phyloP scores from a whole-genome alignment of 2,888 invertebrate genomes.

The Hyppa rectilinea region DNA sequence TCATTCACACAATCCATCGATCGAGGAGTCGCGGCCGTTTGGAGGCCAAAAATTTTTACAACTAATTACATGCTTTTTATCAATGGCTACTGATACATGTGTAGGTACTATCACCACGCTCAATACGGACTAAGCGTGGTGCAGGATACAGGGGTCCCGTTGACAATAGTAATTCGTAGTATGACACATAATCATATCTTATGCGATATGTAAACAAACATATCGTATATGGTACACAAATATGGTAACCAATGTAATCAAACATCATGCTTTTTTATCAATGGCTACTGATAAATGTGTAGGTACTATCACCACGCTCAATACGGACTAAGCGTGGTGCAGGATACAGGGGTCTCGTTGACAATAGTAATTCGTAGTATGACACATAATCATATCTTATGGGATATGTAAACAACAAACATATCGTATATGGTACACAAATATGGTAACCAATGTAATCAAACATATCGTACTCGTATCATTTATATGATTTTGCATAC shows the following conservation, averaged over 20 bases:
- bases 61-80: conserved; percentile 28
- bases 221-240: too few relatives aligned
- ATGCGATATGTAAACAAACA: too few relatives aligned
- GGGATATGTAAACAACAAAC: too few relatives aligned
- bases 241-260: too few relatives aligned
- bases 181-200: too few relatives aligned
- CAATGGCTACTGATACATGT: conserved; percentile 39
- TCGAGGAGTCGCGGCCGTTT: not conserved
- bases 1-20: not conserved
- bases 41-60: conserved; percentile 5
- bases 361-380: conserved; percentile 23
- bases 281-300: conserved; percentile 35
- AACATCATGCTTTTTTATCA: conserved; percentile 34
- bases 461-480: too few relatives aligned
- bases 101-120: conserved; percentile 13
- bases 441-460: too few relatives aligned
- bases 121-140: not conserved
- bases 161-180: conserved; percentile 24
- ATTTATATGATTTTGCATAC: too few relatives aligned
- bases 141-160: not conserved
- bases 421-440: too few relatives aligned
- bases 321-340: conserved; percentile 1
- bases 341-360: not conserved
- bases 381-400: too few relatives aligned
- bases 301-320: conserved; percentile 15